Percentiles rank a stretch among this genome's conserved stretches.
Evolutionary conservation across 2,888 invertebrate species (phyloP).

Genomic region (Camptogramma bilineatum): DNA sequence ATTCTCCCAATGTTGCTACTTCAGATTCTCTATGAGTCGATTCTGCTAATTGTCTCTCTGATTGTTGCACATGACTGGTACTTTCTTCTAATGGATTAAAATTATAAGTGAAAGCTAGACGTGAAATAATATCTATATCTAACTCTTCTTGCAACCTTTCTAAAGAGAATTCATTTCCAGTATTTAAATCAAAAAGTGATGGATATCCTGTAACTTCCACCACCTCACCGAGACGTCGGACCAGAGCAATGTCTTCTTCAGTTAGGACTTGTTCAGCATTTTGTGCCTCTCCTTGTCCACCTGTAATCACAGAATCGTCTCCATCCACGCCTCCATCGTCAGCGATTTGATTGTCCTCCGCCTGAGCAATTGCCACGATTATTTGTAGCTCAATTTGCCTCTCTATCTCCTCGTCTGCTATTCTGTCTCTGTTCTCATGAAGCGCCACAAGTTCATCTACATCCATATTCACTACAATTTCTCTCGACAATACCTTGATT

Average conservation of each 20-base stretch:
- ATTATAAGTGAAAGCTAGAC: conserved; percentile 1
- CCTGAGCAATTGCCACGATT: conserved; percentile 6
- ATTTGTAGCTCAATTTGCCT: conserved; percentile 19
- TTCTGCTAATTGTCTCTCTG: conserved; percentile 5
- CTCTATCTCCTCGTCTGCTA: conserved; percentile 15
- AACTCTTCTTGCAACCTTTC: conserved; percentile 19
- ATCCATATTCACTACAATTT: conserved; percentile 25
- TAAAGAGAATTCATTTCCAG: conserved; percentile 33
- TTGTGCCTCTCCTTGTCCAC: background rate
- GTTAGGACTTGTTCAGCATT: background rate
- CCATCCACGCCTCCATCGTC: background rate
- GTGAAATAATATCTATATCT: conserved; percentile 18
- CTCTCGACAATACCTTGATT: conserved; percentile 13
- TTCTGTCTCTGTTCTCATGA: conserved; percentile 5
- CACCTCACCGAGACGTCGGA: conserved; percentile 6
- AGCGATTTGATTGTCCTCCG: background rate
- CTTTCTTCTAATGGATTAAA: background rate
- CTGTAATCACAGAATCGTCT: background rate
- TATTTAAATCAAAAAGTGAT: conserved; percentile 18
- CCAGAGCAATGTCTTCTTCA: background rate
- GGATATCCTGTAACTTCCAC: conserved; percentile 20
- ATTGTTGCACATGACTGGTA: background rate
- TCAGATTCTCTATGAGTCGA: background rate
- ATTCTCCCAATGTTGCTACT: background rate
- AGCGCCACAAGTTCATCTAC: conserved; percentile 11